Evolutionary conservation across 2,888 invertebrate species (phyloP), one percentile per base, ranked within the genome.

Genomic region (Hydroisotoma schaefferi): DNA sequence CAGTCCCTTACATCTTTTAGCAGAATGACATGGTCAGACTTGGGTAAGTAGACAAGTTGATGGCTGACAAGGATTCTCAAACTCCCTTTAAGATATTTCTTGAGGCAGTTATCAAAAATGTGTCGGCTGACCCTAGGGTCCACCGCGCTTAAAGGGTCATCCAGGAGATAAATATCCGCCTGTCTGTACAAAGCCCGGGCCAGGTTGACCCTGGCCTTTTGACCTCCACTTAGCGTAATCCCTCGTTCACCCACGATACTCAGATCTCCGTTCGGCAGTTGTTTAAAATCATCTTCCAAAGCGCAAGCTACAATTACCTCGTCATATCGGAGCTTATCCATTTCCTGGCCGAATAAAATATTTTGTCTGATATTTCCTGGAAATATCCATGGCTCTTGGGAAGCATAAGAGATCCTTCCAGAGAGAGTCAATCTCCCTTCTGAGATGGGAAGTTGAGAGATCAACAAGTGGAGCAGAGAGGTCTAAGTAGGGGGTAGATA

Each of bases 221-320:
- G 46, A 46, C 92, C 88, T 66, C 91, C 91, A 69, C 89, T 89
- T 15, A 92, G 80, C 63, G 87, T 87, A 61, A 88, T 85, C 23
- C 69, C 69, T 25, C 56, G 55, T 54, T 68, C 66, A 3, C 68
- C 68, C 1, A 65, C 65, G 18, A 65, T 48, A 2, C 67, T 66
- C 55, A 57, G 43, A 55, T 70, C 68, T 3, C 65, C 67, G 47
- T 59, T 49, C 10, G 64, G 60, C 5, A 68, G 56, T 38, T 64
- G 62, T 12, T 54, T 59, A 22, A 70, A 51, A 38, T 70, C 68
- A 20, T 61, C 59, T 44, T 71, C 55, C 18, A 81, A 72, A 1
- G 79, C 79, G 69, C 78, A 78, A 8, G 76, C 79, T 57, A 75
- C 69, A 38, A 66, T 18, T 2, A 86, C 84, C 81, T 83, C 44